Evolutionary conservation across 2,888 invertebrate species (phyloP).

Genomic region (Cryptosula pallasiana): DNA sequence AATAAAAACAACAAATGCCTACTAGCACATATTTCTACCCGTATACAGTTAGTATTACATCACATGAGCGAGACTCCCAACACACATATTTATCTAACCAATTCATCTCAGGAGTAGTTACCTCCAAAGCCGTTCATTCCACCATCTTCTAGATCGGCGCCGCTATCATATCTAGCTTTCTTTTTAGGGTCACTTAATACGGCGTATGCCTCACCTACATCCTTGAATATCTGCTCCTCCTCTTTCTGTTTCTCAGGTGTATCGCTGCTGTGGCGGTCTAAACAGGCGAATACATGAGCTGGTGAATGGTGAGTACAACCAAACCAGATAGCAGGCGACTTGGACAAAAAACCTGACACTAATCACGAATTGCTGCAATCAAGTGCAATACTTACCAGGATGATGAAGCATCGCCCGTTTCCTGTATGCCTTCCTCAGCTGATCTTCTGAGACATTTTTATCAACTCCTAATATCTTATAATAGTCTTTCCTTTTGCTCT

Average conservation of each 20-base stretch:
- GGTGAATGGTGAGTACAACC: no score
- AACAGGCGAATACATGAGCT: no score
- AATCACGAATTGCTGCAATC: no score
- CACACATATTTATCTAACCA: no score
- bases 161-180: constrained; percentile 81
- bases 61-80: no score
- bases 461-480: constrained; percentile 87
- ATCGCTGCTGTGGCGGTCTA: constrained; percentile 84
- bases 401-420: constrained; percentile 84
- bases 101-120: no score
- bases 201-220: constrained; percentile 91
- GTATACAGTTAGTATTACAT: no score
- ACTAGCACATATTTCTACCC: no score
- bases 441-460: constrained; percentile 77
- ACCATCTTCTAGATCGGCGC: constrained; percentile 71
- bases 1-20: no score
- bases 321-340: no score
- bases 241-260: constrained; percentile 77
- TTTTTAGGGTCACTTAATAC: constrained; percentile 86
- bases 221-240: constrained; percentile 90
- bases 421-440: constrained; percentile 89
- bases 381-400: constrained; percentile 61
- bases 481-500: constrained; percentile 89
- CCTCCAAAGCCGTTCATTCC: constrained; percentile 56
- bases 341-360: no score